Percentiles rank a stretch among this genome's conserved stretches.
Evolutionary conservation across 2,113 vertebrate genomes (phyloP).

Genomic region (Acrocephalus kingi): DNA sequence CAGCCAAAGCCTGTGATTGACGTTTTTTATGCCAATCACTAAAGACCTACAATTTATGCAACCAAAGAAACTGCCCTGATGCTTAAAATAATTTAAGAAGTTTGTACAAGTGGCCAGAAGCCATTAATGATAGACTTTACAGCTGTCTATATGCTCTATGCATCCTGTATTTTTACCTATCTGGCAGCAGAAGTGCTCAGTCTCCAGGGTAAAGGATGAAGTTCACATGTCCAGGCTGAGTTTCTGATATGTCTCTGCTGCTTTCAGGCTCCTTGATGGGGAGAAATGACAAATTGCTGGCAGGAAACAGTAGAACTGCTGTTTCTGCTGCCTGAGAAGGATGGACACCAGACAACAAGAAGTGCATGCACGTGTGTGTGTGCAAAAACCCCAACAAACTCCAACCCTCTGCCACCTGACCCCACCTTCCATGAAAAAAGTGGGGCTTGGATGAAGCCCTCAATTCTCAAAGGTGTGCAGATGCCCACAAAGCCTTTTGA

Average conservation of each 20-base stretch:
- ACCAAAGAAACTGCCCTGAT: background rate
- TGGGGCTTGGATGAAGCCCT: background rate
- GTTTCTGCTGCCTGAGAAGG: background rate
- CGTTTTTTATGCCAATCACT: background rate
- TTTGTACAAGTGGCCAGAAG: background rate
- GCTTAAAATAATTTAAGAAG: background rate
- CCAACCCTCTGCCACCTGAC: accelerated
- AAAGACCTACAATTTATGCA: background rate
- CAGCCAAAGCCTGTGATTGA: background rate
- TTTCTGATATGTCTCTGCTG: background rate
- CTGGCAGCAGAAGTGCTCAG: background rate
- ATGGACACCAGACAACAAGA: background rate
- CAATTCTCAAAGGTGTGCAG: background rate
- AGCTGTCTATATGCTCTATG: background rate
- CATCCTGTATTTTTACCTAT: background rate
- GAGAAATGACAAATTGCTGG: background rate
- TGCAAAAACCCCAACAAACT: background rate
- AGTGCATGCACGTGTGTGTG: accelerated
- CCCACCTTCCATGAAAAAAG: background rate
- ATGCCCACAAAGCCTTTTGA: background rate
- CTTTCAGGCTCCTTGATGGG: background rate
- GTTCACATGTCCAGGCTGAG: accelerated
- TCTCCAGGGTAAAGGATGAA: background rate
- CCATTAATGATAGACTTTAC: background rate
- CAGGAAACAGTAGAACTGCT: background rate